Conservation (phyloP, 2,888 invertebrate species). For the Sesamia inferens region DNA sequence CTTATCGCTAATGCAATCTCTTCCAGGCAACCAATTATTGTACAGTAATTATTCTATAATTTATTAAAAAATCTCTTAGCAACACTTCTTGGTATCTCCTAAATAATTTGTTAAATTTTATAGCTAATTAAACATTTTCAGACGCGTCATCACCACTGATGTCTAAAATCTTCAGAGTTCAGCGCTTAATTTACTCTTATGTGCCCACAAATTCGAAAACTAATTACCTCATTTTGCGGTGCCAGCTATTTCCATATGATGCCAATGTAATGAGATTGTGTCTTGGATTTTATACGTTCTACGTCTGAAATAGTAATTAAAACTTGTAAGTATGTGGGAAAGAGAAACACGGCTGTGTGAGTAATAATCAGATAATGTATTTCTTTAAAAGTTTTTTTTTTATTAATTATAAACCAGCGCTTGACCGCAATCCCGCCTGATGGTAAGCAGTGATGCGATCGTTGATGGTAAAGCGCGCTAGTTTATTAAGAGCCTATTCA, state of each 20-base stretch:
- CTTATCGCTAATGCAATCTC: too few species aligned
- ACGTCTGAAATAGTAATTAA: constrained; percentile 49
- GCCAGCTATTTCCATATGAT: constrained; percentile 38
- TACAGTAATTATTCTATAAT: not conserved
- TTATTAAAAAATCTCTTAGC: not conserved
- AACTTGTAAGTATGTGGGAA: constrained; percentile 36
- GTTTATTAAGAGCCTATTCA: too few species aligned
- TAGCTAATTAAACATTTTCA: constrained; percentile 25
- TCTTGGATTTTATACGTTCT: constrained; percentile 47
- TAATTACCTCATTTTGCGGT: constrained; percentile 61
- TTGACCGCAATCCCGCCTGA: too few species aligned
- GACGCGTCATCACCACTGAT: constrained; percentile 22
- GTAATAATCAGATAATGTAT: not conserved
- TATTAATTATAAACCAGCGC: too few species aligned
- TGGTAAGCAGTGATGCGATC: too few species aligned
- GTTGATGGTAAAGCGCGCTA: too few species aligned
- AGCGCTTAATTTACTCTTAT: constrained; percentile 58
- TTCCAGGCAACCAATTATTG: too few species aligned
- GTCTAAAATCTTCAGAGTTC: constrained; percentile 35
- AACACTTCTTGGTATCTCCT: not conserved
- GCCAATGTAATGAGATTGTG: constrained; percentile 52
- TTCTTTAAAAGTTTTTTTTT: too few species aligned
- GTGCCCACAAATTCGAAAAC: constrained; percentile 59
- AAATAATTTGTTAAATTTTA: constrained; percentile 1
- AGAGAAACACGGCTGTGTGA: constrained; percentile 2